Evolutionary conservation across 1,140 invertebrate species (phyloP), one percentile per base, ranked within the genome.

Genomic region (Halesus radiatus): DNA sequence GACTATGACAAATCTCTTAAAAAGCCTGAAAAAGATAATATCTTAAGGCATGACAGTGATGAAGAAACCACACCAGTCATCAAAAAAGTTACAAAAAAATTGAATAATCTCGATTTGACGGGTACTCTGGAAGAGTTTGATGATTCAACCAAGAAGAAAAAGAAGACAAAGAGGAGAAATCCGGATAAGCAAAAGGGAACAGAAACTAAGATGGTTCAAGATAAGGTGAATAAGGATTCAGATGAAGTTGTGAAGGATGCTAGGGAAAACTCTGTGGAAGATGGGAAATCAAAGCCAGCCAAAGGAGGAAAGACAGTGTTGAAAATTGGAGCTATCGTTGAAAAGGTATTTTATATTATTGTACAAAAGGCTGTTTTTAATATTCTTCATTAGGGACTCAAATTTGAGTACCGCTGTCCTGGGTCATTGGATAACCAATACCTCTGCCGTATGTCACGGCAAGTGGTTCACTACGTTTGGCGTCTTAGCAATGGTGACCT

Each of bases 111-210:
- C 22, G 85, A 88, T 77, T 88, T 92, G 54, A 81, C 85, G 37
- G 88, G 91, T 70, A 84, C 87, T 82, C 85, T 92, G 60, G 81
- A 89, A 70, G 85, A 88, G 73, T 92, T 91, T 85, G 87, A 89
- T 74, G 87, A 91, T 82, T 89, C 87, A 50, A 85, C 90, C n/a
- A 91, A 87, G 78, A 89, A 86, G 53, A 91, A 89, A 84, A 88
- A 87, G 45, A 85, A 81, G 88, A 86, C 56, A 78, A 87, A 87
- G 86, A 85, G 85, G 88, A 88, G 84, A 88, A 88, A 82, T 85
- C 87, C 83, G 37, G 84, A 83, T 50, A 87, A 89, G 6, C 81
- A 81, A 13, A 74, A 83, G 7, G 79, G 81, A 8, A 78, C 80
- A n/a, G 84, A 83, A 54, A 86, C 83, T 77, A 72, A 81, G 32